phyloP scores from a whole-genome alignment of 2,888 invertebrate species.

The Margaritifera margaritifera region DNA sequence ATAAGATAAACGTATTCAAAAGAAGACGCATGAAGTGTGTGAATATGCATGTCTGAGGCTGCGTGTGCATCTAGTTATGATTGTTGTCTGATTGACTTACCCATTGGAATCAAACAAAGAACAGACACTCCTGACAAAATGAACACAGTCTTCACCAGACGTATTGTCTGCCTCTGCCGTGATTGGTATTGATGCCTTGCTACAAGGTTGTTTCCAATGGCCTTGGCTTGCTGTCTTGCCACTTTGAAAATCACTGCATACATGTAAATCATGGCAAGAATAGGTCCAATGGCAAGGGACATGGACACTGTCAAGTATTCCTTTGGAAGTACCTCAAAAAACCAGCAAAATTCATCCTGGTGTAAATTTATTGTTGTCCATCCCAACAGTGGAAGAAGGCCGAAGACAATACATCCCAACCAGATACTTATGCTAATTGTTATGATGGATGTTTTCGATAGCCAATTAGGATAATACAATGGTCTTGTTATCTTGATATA shows the following conservation, averaged over 20 bases:
- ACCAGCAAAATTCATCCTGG: constrained; percentile 31
- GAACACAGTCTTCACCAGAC: constrained; percentile 31
- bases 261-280: constrained; percentile 26
- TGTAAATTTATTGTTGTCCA: constrained; percentile 23
- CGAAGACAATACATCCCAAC: constrained; percentile 30
- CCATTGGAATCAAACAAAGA: constrained; percentile 37
- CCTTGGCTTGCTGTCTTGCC: constrained; percentile 32
- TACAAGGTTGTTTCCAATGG: constrained; percentile 11
- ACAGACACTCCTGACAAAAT: constrained; percentile 30
- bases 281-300: constrained; percentile 20
- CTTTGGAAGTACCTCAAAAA: constrained; percentile 36
- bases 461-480: constrained; percentile 32
- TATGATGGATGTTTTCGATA: constrained; percentile 26
- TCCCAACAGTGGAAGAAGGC: constrained; percentile 41
- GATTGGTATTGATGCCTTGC: neutral
- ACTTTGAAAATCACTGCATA: constrained; percentile 39
- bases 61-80: neutral
- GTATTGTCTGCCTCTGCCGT: too few relatives aligned
- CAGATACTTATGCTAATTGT: constrained; percentile 32
- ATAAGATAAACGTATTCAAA: too few relatives aligned
- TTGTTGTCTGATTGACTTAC: constrained; percentile 17
- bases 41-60: too few relatives aligned
- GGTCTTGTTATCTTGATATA: constrained; percentile 47
- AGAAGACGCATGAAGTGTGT: too few relatives aligned
- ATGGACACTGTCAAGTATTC: constrained; percentile 33